Evolutionary conservation across 2,888 invertebrate species (phyloP).

Genomic region (Metallyticus violacea): DNA sequence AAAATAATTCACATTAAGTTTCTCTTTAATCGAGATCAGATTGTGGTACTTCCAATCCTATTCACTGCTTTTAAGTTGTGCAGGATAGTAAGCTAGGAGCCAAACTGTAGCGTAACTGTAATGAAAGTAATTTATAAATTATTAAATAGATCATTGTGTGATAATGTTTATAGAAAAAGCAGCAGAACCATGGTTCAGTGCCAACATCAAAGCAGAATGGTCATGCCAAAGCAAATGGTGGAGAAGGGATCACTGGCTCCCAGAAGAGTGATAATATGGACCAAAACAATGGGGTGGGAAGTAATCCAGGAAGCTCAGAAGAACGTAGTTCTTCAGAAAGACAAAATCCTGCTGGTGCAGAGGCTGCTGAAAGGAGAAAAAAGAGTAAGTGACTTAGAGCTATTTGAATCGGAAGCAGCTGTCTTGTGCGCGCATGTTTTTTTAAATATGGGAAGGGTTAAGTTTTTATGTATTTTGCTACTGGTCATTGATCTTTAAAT

Average conservation of each 20-base stretch:
- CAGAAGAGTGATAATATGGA: conserved; percentile 44
- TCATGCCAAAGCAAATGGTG: conserved; percentile 16
- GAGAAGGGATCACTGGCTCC: not conserved
- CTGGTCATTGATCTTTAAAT: too few species aligned
- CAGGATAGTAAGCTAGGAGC: not conserved
- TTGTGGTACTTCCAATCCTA: too few species aligned
- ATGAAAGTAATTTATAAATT: not conserved
- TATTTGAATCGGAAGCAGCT: not conserved
- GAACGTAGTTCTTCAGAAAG: not conserved
- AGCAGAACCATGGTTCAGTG: not conserved
- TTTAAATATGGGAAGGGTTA: too few species aligned
- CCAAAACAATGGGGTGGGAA: not conserved
- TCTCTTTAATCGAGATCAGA: too few species aligned
- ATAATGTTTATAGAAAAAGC: conserved; percentile 25
- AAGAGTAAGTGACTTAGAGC: conserved; percentile 45
- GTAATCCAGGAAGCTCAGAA: not conserved
- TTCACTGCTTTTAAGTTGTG: too few species aligned
- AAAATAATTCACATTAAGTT: too few species aligned
- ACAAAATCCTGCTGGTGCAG: conserved; percentile 32
- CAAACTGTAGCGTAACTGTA: not conserved
- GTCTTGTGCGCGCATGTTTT: too few species aligned
- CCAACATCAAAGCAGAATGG: conserved; percentile 30
- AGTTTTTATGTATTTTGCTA: too few species aligned
- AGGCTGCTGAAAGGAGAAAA: conserved; percentile 48
- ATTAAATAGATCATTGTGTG: too few species aligned